These are phyloP conservation scores for Dendrolimus kikuchii DNA, from an alignment of 1,140 invertebrate species.

Conservation along the genomic window DNA sequence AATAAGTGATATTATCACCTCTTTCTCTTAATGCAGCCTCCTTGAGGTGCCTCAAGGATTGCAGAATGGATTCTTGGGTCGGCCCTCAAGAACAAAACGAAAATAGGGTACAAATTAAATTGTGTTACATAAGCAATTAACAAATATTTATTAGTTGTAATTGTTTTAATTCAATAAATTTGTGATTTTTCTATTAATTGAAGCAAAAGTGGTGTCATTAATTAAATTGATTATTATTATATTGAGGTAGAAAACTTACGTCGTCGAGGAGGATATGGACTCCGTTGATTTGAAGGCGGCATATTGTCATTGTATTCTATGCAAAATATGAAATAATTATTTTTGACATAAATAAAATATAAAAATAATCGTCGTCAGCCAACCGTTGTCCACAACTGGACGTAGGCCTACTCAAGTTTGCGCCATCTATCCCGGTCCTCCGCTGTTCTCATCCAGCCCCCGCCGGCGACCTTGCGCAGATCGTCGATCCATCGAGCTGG, in stretches of 20 bases:
- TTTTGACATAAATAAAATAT: background rate
- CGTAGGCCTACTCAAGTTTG: too few species aligned
- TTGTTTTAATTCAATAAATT: too few species aligned
- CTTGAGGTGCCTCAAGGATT: slow-evolving; percentile 35
- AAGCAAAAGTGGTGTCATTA: background rate
- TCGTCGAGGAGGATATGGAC: slow-evolving; percentile 85
- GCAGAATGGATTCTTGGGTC: slow-evolving; percentile 37
- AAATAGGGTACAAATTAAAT: slow-evolving; percentile 29
- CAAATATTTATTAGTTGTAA: too few species aligned
- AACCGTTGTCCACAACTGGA: too few species aligned
- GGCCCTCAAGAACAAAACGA: slow-evolving; percentile 34
- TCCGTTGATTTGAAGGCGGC: slow-evolving; percentile 85
- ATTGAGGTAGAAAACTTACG: slow-evolving; percentile 75
- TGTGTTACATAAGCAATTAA: background rate
- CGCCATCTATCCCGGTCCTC: too few species aligned
- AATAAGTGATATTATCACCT: slow-evolving; percentile 29
- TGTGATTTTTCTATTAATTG: background rate
- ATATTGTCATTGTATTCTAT: slow-evolving; percentile 90
- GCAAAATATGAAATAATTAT: slow-evolving; percentile 9
- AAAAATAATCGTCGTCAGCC: too few species aligned
- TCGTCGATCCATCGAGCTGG: too few species aligned
- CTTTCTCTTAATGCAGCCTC: slow-evolving; percentile 31
- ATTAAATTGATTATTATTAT: slow-evolving; percentile 6
- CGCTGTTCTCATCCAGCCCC: too few species aligned
- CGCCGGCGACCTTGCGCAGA: too few species aligned